Conservation (phyloP, 2,888 invertebrate genomes). For the Homarus gammarus region DNA sequence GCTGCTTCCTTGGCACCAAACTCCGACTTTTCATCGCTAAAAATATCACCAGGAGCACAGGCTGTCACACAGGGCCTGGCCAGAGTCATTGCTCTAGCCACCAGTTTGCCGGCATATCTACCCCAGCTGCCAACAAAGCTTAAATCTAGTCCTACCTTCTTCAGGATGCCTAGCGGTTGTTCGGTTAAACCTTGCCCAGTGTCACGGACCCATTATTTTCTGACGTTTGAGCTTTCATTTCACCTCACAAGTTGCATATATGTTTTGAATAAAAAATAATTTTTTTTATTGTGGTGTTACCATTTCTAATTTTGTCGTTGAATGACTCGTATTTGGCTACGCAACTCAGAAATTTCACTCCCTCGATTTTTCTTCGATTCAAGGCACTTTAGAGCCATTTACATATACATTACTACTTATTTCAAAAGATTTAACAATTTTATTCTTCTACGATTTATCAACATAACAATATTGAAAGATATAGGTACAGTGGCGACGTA, state of each 20-base stretch:
- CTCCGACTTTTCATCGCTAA: not conserved
- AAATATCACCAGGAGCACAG: not conserved
- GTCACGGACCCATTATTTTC: not conserved
- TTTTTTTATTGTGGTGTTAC: too few species aligned
- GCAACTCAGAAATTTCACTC: not conserved
- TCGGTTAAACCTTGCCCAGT: not conserved
- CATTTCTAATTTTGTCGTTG: too few species aligned
- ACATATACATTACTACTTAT: not conserved
- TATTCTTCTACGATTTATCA: too few species aligned
- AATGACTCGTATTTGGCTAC: not conserved
- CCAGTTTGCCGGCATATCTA: not conserved
- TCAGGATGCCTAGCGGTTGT: not conserved
- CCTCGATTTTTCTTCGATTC: not conserved
- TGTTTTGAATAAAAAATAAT: too few species aligned
- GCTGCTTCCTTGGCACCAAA: not conserved
- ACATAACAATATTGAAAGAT: too few species aligned
- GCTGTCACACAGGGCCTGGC: not conserved
- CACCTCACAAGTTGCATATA: not conserved
- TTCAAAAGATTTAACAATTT: too few species aligned
- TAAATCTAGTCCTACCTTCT: conserved; percentile 12
- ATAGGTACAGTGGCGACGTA: too few species aligned
- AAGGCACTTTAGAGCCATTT: not conserved
- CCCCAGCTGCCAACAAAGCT: not conserved
- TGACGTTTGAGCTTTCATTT: not conserved
- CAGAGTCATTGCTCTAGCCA: not conserved